Evolutionary conservation across 2,797 vertebrate species (phyloP).

Genomic region (Mormyrops boulengeri): DNA sequence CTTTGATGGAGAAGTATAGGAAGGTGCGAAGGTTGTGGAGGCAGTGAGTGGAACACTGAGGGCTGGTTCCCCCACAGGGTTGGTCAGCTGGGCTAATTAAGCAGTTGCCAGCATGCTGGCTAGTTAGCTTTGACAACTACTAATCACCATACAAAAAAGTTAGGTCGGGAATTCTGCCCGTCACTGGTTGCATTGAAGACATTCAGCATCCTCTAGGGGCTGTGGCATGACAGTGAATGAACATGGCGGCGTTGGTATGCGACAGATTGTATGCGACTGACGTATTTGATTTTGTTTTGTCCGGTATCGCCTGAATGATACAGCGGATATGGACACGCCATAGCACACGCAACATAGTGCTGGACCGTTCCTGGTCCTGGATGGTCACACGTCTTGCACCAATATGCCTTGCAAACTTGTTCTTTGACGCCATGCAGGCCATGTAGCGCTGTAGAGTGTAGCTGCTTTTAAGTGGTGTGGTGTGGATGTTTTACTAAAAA

Average conservation of each 20-base stretch:
- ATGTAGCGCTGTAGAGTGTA: neutral
- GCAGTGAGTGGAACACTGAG: neutral
- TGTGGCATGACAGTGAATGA: neutral
- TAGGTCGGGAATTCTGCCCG: neutral
- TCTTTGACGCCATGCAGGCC: neutral
- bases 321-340: neutral
- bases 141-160: neutral
- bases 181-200: neutral
- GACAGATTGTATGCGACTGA: neutral
- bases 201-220: neutral
- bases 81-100: neutral
- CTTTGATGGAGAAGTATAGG: neutral
- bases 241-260: neutral
- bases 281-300: neutral
- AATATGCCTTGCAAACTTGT: neutral
- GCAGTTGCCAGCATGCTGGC: neutral
- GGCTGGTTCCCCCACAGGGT: neutral
- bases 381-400: neutral
- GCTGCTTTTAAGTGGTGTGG: neutral
- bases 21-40: neutral
- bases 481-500: neutral
- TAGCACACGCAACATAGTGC: neutral
- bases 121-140: neutral
- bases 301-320: neutral
- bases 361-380: neutral